Percentiles rank a stretch among this genome's conserved stretches.
phyloP scores from a whole-genome alignment of 2,113 vertebrate species.

The Poeciliopsis retropinna region DNA sequence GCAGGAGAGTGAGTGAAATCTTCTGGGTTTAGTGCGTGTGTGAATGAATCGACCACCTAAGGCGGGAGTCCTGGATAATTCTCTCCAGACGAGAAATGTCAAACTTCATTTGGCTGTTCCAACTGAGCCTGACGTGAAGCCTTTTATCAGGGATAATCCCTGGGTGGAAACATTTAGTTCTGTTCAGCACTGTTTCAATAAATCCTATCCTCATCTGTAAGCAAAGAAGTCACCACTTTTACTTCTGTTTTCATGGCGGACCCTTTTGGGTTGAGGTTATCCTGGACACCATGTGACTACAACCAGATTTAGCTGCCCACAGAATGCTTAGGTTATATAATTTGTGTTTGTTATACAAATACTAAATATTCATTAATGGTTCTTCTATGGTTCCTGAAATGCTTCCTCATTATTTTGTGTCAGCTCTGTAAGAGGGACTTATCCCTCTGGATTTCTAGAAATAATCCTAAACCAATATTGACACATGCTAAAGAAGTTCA shows the following conservation, averaged over 20 bases:
- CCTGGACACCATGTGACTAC: conserved; percentile 68
- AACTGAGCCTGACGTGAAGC: conserved; percentile 28
- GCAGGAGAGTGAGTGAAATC: conserved; percentile 38
- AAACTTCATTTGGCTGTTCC: conserved; percentile 38
- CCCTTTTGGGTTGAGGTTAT: conserved; percentile 75
- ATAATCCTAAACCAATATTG: conserved; percentile 83
- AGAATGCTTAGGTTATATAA: conserved; percentile 75
- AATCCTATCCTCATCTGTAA: conserved; percentile 60
- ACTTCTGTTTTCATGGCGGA: conserved; percentile 61
- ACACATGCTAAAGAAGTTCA: conserved; percentile 78
- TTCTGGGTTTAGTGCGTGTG: conserved; percentile 6
- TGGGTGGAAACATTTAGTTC: conserved; percentile 40
- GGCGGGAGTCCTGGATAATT: conserved; percentile 23
- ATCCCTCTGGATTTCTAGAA: conserved; percentile 74
- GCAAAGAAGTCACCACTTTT: conserved; percentile 55
- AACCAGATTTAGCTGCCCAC: conserved; percentile 74
- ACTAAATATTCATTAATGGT: conserved; percentile 82
- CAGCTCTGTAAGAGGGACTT: conserved; percentile 67
- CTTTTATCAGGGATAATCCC: conserved; percentile 49
- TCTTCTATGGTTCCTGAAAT: conserved; percentile 66
- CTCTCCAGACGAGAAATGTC: conserved; percentile 26
- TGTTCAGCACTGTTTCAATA: conserved; percentile 44
- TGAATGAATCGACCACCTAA: conserved; percentile 54
- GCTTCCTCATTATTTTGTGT: conserved; percentile 76
- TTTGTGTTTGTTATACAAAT: conserved; percentile 75